These are phyloP conservation scores for Sarotherodon lohbergeri DNA, from an alignment of 2,113 vertebrate genomes.

Conservation along the genomic window DNA sequence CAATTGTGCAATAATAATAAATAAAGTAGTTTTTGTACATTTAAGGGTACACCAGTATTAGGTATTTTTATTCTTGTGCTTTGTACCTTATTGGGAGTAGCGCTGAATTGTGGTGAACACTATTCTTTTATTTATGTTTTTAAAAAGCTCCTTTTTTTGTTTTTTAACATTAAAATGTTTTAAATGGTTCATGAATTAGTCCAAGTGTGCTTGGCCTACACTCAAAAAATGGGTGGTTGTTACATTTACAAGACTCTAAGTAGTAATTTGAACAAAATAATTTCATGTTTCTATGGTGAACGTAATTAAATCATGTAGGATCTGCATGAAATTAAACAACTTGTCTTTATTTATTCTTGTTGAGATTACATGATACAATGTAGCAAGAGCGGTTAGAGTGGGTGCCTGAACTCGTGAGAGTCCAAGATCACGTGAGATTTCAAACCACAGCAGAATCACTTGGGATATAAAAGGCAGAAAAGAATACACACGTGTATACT, in stretches of 20 bases:
- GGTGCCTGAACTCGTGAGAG: neutral
- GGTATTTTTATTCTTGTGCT: neutral
- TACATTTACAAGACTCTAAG: neutral
- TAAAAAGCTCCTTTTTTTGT: neutral
- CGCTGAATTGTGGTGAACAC: accelerated
- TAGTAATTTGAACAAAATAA: neutral
- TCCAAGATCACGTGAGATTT: neutral
- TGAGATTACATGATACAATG: neutral
- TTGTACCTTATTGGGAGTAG: neutral
- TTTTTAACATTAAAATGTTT: neutral
- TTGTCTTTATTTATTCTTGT: neutral
- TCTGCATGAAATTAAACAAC: neutral
- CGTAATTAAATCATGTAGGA: neutral
- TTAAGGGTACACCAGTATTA: accelerated
- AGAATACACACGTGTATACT: neutral
- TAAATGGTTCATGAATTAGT: neutral
- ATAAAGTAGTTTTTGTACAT: neutral
- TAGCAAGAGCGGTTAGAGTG: neutral
- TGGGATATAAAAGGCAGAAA: neutral
- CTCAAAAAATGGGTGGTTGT: neutral
- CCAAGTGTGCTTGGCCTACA: neutral
- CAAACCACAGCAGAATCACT: neutral
- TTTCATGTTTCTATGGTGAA: neutral
- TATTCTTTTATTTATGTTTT: neutral
- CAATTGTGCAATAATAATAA: neutral